phyloP scores from a whole-genome alignment of 1,140 invertebrate genomes.

The Drosophila navojoa region DNA sequence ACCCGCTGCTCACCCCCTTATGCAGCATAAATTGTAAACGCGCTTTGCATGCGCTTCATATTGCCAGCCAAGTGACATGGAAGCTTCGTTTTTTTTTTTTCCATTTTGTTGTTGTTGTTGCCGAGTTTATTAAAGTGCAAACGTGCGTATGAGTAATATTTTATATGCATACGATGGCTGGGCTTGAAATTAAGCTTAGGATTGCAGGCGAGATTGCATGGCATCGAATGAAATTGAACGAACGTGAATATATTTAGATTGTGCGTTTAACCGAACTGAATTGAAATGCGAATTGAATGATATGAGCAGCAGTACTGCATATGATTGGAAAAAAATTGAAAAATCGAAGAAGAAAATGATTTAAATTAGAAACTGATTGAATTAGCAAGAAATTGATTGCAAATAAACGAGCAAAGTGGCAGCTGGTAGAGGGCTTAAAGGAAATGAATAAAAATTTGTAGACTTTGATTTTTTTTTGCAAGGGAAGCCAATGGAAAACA shows the following conservation, averaged over 20 bases:
- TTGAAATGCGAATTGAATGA: slow-evolving; percentile 19
- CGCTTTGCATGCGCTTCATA: slow-evolving; percentile 35
- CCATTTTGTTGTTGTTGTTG: neutral
- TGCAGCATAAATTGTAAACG: slow-evolving; percentile 25
- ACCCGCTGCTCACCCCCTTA: neutral
- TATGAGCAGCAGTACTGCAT: neutral
- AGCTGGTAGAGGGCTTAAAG: neutral
- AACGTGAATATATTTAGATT: slow-evolving; percentile 23
- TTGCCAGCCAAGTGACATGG: slow-evolving; percentile 44
- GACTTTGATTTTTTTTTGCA: too few species aligned
- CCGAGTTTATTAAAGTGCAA: slow-evolving; percentile 44
- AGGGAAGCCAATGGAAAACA: too few species aligned
- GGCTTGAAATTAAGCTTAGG: slow-evolving; percentile 24
- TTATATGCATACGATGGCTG: slow-evolving; percentile 31
- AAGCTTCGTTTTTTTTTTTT: slow-evolving; percentile 6
- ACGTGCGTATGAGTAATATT: slow-evolving; percentile 53
- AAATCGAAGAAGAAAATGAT: neutral
- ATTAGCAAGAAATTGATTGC: slow-evolving; percentile 8
- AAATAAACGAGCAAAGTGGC: neutral
- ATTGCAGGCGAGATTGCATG: slow-evolving; percentile 24
- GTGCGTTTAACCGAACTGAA: slow-evolving; percentile 13
- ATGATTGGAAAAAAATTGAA: slow-evolving; percentile 2
- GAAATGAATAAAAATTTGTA: neutral
- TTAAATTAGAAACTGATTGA: slow-evolving; percentile 20
- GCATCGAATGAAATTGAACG: slow-evolving; percentile 22